Evolutionary conservation across 2,113 vertebrate species (phyloP).

Genomic region (Corydoras sp.): DNA sequence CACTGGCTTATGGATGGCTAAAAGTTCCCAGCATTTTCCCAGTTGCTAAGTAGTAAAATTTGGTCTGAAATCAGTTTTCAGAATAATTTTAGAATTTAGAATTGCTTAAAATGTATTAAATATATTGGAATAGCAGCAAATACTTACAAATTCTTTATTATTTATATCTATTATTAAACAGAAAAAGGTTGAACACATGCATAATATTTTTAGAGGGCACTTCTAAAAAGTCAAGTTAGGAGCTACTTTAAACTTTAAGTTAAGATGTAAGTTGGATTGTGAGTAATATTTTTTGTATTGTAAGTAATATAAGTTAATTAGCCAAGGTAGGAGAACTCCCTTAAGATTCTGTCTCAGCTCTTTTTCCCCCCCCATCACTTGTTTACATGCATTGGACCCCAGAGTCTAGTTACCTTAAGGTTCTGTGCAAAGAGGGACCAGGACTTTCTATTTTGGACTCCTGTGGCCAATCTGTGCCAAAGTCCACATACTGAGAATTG

Average conservation of each 20-base stretch:
- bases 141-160: no score
- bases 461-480: constrained; percentile 1
- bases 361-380: constrained; percentile 12
- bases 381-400: constrained; percentile 35
- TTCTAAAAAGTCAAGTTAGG: no score
- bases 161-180: no score
- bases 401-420: constrained; percentile 35
- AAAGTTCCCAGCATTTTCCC: no score
- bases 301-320: constrained; percentile 12
- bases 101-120: no score
- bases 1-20: no score
- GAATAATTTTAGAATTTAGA: no score
- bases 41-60: no score
- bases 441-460: constrained; percentile 5
- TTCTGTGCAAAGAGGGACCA: constrained; percentile 17
- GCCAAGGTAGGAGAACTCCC: constrained; percentile 50
- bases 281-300: background rate
- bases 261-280: background rate
- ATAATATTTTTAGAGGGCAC: no score
- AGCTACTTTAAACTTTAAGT: background rate
- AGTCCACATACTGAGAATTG: constrained; percentile 4
- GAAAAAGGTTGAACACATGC: no score
- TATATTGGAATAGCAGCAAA: no score
- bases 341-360: constrained; percentile 31
- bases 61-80: no score